Conservation (phyloP, 2,113 vertebrate genomes). For the Mustela nigripes region DNA sequence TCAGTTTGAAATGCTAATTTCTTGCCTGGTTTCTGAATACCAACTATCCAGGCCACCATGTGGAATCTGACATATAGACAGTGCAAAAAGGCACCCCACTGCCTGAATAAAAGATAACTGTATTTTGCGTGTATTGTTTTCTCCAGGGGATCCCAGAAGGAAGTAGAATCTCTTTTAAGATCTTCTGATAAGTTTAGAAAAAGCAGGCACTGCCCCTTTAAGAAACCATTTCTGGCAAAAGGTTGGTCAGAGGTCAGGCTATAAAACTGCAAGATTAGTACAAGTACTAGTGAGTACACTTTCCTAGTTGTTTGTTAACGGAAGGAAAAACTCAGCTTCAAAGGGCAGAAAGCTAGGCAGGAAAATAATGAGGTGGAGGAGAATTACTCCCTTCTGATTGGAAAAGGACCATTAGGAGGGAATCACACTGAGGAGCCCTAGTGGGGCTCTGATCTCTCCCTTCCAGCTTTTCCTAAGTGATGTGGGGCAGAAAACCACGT, state of each 20-base stretch:
- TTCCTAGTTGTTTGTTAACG: constrained; percentile 40
- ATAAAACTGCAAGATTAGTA: constrained; percentile 37
- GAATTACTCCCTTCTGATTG: constrained; percentile 70
- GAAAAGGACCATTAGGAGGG: constrained; percentile 65
- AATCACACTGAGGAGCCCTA: constrained; percentile 47
- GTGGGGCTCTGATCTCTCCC: constrained; percentile 21
- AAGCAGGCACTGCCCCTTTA: constrained; percentile 6
- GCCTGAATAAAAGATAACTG: background rate
- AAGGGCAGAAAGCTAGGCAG: constrained; percentile 57
- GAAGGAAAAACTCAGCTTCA: constrained; percentile 15
- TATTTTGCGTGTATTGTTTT: background rate
- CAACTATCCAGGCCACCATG: background rate
- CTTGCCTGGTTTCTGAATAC: constrained; percentile 18
- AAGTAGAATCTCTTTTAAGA: background rate
- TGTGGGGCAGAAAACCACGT: constrained; percentile 43
- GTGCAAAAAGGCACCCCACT: background rate
- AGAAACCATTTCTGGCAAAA: constrained; percentile 42
- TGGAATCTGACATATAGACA: background rate
- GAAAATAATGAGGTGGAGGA: constrained; percentile 67
- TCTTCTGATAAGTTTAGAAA: background rate
- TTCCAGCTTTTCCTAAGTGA: constrained; percentile 24
- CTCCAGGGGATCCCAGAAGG: background rate
- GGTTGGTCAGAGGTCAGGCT: constrained; percentile 42
- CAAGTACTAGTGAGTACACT: background rate
- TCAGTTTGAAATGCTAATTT: constrained; percentile 39